Conservation (phyloP, 2,113 vertebrate species). For the Ellobius talpinus region DNA sequence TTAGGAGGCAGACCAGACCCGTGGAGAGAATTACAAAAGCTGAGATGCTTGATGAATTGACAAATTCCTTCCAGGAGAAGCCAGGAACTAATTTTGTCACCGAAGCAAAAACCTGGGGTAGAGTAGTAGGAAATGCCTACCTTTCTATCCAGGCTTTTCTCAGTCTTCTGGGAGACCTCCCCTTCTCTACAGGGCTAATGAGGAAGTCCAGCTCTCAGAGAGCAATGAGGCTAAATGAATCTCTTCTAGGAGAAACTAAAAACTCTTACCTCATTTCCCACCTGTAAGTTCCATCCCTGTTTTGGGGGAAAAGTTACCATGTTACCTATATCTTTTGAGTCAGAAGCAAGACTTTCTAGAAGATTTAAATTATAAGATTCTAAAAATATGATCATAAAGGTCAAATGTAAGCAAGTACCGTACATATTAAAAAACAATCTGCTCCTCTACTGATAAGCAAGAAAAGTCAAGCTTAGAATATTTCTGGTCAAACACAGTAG, state of each 20-base stretch:
- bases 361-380: slow-evolving; percentile 2
- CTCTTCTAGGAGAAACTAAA: background rate
- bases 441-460: background rate
- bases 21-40: background rate
- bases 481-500: background rate
- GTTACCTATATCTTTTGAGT: background rate
- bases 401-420: background rate
- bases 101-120: background rate
- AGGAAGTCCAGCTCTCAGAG: background rate
- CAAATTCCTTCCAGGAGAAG: background rate
- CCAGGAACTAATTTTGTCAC: background rate
- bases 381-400: background rate
- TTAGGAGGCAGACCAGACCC: background rate
- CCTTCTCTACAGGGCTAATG: no score
- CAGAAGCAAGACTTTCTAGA: slow-evolving; percentile 15
- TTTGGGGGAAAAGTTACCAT: background rate
- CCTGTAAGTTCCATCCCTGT: background rate
- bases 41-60: background rate
- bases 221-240: background rate
- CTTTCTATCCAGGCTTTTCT: background rate
- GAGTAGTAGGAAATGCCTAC: background rate
- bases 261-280: background rate
- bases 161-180: no score
- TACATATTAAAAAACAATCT: background rate
- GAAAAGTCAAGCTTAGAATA: background rate